Evolutionary conservation across 2,888 invertebrate genomes (phyloP).

Genomic region (Leucozona laternaria): DNA sequence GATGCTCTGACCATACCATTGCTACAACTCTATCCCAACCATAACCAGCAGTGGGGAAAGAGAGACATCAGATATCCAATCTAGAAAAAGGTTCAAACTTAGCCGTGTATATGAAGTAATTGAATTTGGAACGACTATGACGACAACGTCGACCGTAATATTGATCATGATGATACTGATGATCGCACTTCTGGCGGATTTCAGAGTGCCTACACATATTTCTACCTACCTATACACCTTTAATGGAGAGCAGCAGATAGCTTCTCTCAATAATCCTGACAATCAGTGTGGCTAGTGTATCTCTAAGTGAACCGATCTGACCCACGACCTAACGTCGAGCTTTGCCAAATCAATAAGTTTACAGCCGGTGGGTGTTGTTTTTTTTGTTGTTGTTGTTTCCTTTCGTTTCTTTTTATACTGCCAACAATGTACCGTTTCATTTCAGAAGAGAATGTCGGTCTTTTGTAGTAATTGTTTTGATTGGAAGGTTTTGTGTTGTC

Average conservation of each 20-base stretch:
- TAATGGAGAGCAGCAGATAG: background rate
- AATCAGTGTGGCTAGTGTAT: conserved; percentile 45
- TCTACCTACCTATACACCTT: conserved; percentile 4
- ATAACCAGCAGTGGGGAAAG: background rate
- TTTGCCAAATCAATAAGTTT: conserved; percentile 71
- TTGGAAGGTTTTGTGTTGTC: conserved; percentile 57
- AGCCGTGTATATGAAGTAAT: conserved; percentile 61
- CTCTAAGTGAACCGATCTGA: conserved; percentile 66
- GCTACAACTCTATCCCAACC: background rate
- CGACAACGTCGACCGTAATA: conserved; percentile 24
- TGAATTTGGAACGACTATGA: conserved; percentile 67
- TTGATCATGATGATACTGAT: conserved; percentile 43
- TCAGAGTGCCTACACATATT: background rate
- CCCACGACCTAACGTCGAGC: conserved; percentile 70
- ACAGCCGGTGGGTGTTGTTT: conserved; percentile 66
- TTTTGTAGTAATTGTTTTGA: conserved; percentile 68
- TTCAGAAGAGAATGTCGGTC: conserved; percentile 50
- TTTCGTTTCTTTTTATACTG: background rate
- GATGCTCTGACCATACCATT: conserved; percentile 51
- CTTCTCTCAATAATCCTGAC: background rate
- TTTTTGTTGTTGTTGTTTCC: background rate
- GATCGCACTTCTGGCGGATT: conserved; percentile 74
- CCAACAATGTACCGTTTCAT: conserved; percentile 8
- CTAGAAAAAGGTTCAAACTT: conserved; percentile 35
- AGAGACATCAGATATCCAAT: conserved; percentile 7